These are phyloP conservation scores for Phymatocera aterrima DNA, from an alignment of 2,888 invertebrate genomes.

Conservation along the genomic window DNA sequence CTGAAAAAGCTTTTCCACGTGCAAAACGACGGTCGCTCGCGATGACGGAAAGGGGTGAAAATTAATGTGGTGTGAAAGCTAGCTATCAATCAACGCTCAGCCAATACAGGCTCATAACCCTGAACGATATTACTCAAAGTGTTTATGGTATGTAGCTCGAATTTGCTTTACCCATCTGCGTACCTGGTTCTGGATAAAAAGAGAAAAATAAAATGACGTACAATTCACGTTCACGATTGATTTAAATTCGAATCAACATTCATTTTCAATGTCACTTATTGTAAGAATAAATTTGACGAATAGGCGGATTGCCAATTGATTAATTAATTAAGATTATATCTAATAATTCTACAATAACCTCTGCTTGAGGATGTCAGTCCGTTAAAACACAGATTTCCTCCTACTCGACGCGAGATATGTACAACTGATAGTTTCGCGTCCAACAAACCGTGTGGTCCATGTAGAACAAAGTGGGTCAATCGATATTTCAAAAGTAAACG, in stretches of 20 bases:
- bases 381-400: neutral
- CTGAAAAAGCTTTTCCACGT: too few relatives aligned
- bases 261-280: too few relatives aligned
- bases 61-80: conserved; percentile 22
- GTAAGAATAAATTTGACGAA: too few relatives aligned
- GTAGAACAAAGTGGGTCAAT: conserved; percentile 23
- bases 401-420: conserved; percentile 3
- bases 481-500: conserved; percentile 18
- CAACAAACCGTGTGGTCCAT: neutral
- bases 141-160: conserved; percentile 24
- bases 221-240: too few relatives aligned
- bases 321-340: too few relatives aligned
- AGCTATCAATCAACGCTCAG: conserved; percentile 19
- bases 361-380: neutral
- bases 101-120: conserved; percentile 23
- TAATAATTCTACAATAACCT: too few relatives aligned
- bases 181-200: neutral
- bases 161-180: neutral
- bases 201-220: neutral
- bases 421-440: conserved; percentile 26
- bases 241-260: too few relatives aligned
- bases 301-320: too few relatives aligned
- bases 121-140: conserved; percentile 20
- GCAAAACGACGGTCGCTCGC: neutral
- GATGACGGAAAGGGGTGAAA: conserved; percentile 17